Evolutionary conservation across 2,888 invertebrate genomes (phyloP).

Genomic region (Hydrotaea cyrtoneurina): DNA sequence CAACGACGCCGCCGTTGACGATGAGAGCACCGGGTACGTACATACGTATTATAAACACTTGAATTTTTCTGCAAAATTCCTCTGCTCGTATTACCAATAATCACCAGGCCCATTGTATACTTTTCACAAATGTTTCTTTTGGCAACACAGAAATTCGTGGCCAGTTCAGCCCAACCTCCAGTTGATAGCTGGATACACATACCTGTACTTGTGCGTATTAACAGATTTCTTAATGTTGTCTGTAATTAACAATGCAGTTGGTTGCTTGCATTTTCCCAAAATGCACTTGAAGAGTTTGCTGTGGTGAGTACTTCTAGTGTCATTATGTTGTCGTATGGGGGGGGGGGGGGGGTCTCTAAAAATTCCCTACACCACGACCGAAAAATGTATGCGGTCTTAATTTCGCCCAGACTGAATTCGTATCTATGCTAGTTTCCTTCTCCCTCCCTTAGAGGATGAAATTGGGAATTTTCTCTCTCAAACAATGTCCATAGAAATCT

Average conservation of each 20-base stretch:
- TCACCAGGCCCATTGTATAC: conserved; percentile 46
- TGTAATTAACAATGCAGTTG: conserved; percentile 56
- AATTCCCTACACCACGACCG: too few relatives aligned
- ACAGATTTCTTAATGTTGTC: conserved; percentile 66
- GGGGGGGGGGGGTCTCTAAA: too few relatives aligned
- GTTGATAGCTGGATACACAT: not conserved
- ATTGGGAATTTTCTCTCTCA: too few relatives aligned
- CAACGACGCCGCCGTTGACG: not conserved
- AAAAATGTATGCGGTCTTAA: too few relatives aligned
- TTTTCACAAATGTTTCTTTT: conserved; percentile 37
- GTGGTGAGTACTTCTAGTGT: too few relatives aligned
- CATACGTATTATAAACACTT: conserved; percentile 59
- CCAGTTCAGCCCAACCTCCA: conserved; percentile 3
- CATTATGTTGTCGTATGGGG: too few relatives aligned
- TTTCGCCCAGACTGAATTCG: too few relatives aligned
- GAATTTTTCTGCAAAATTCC: conserved; percentile 13
- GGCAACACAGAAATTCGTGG: conserved; percentile 18
- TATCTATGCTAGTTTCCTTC: too few relatives aligned
- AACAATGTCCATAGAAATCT: too few relatives aligned
- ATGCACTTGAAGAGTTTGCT: not conserved
- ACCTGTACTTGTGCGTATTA: conserved; percentile 61
- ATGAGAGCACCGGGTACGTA: too few relatives aligned
- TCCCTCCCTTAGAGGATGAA: too few relatives aligned
- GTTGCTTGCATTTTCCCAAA: not conserved
- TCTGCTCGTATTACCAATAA: conserved; percentile 59